Evolutionary conservation across 2,113 vertebrate species (phyloP).

Genomic region (Callospermophilus lateralis): DNA sequence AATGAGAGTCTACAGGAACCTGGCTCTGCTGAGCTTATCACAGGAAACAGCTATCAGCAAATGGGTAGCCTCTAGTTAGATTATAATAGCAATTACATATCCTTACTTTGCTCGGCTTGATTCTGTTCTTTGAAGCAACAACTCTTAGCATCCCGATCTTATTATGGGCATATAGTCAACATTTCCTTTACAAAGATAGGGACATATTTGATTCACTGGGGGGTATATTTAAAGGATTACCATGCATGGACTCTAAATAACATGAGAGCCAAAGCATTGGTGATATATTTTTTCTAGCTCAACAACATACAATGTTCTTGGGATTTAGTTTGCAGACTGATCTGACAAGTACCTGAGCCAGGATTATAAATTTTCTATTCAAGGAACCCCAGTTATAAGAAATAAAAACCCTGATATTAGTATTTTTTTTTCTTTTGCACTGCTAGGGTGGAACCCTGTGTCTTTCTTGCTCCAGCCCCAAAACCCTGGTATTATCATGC

Average conservation of each 20-base stretch:
- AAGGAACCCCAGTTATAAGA: background rate
- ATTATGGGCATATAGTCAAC: background rate
- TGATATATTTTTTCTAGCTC: background rate
- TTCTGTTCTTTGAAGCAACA: slow-evolving; percentile 50
- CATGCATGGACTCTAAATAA: background rate
- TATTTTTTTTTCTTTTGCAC: background rate
- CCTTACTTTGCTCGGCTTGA: background rate
- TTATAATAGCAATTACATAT: background rate
- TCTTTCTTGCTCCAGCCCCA: no score
- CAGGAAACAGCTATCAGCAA: background rate
- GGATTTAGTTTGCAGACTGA: slow-evolving; percentile 5
- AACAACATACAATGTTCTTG: background rate
- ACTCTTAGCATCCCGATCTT: background rate
- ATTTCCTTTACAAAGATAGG: background rate
- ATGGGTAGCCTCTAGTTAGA: background rate
- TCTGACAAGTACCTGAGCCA: background rate
- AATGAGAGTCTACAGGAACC: background rate
- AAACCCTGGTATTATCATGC: background rate
- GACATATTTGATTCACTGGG: background rate
- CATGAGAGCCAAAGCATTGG: background rate
- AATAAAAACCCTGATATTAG: background rate
- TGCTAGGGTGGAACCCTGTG: no score
- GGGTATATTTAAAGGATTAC: background rate
- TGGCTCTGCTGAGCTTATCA: slow-evolving; percentile 25
- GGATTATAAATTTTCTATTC: background rate